phyloP scores from a whole-genome alignment of 1,140 invertebrate genomes.

The Globodera ellingtonae region DNA sequence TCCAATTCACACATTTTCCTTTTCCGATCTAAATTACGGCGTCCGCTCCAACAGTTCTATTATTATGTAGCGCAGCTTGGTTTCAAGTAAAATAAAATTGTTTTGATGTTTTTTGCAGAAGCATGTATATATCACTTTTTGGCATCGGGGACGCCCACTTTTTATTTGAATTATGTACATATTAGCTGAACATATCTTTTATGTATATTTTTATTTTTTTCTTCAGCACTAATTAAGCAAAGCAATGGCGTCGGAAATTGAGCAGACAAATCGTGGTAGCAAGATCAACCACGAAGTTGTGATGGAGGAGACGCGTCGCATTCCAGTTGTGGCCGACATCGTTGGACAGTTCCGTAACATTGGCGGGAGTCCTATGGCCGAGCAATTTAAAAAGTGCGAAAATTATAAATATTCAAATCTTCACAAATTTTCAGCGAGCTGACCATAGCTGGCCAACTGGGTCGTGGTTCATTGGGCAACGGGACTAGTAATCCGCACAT shows the following conservation, averaged over 20 bases:
- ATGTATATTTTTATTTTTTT: no score
- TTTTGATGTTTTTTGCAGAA: neutral
- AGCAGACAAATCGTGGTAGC: neutral
- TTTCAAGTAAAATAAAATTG: no score
- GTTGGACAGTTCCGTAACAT: conserved; percentile 46
- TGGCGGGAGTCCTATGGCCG: conserved; percentile 48
- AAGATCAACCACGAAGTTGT: conserved; percentile 36
- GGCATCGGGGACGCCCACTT: no score
- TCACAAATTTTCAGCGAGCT: conserved; percentile 37
- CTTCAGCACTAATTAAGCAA: neutral
- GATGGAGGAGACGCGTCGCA: conserved; percentile 36
- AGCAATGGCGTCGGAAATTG: neutral
- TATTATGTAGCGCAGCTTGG: no score
- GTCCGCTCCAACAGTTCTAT: no score
- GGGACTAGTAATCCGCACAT: conserved; percentile 46
- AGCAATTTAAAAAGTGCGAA: conserved; percentile 52
- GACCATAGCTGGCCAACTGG: conserved; percentile 49
- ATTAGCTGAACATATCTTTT: no score
- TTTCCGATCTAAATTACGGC: no score
- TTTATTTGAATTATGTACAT: no score
- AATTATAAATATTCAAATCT: conserved; percentile 4
- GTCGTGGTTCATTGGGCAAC: conserved; percentile 53
- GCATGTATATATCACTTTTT: no score
- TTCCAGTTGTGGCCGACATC: conserved; percentile 36
- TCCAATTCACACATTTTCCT: no score